phyloP scores from a whole-genome alignment of 2,797 vertebrate species.

The Smutsia gigantea region DNA sequence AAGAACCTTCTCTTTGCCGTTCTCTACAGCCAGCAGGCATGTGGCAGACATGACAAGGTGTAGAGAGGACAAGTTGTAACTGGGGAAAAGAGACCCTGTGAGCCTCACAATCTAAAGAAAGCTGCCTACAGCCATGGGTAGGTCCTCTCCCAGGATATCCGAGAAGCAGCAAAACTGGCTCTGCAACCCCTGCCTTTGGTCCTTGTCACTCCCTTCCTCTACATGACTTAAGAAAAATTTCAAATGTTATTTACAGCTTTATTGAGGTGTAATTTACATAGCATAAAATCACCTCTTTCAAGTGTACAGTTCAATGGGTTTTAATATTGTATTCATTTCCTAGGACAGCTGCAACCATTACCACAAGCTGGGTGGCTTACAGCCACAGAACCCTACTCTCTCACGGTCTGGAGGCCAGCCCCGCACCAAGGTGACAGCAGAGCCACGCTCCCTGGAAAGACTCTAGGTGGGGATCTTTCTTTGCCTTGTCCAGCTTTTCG shows the following conservation, averaged over 20 bases:
- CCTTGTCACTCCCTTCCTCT: too few species aligned
- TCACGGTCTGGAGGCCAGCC: not conserved
- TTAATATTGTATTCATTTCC: not conserved
- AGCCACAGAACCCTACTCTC: not conserved
- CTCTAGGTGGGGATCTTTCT: not conserved
- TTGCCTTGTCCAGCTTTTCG: not conserved
- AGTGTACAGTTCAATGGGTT: not conserved
- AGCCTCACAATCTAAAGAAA: not conserved
- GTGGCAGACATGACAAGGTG: not conserved
- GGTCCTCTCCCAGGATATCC: not conserved
- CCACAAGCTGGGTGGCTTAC: not conserved
- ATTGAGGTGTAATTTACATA: not conserved
- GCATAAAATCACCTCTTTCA: not conserved
- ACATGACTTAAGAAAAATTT: not conserved
- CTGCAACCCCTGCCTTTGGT: not conserved
- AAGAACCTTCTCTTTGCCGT: not conserved
- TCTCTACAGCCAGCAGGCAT: not conserved
- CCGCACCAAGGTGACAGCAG: not conserved
- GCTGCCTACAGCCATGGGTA: not conserved
- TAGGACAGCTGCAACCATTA: not conserved
- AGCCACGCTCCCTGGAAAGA: accelerated
- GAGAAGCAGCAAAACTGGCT: not conserved
- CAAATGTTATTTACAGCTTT: not conserved
- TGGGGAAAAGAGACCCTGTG: not conserved
- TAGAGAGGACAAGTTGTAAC: not conserved